phyloP scores from a whole-genome alignment of 2,888 invertebrate genomes.

The Drosophila yooni region DNA sequence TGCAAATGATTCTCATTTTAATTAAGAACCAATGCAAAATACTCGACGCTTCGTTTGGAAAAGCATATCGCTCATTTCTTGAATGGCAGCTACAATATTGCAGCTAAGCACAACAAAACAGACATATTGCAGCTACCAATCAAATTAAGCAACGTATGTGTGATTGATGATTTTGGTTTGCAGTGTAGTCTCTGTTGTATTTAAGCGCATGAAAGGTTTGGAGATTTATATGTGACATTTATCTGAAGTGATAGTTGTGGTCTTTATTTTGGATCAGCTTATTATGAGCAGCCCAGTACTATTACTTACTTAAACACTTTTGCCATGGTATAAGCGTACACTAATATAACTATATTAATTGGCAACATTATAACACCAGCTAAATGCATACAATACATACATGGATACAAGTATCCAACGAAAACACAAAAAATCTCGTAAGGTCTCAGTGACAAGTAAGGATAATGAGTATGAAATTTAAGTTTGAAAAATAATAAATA shows the following conservation, averaged over 20 bases:
- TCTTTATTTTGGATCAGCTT: neutral
- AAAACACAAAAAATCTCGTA: neutral
- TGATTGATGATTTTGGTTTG: constrained; percentile 1
- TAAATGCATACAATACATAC: neutral
- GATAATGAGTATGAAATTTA: no score
- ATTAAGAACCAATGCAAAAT: constrained; percentile 39
- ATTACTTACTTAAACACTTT: neutral
- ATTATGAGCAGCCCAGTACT: neutral
- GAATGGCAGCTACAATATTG: neutral
- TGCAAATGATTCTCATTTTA: constrained; percentile 43
- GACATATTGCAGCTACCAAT: constrained; percentile 3
- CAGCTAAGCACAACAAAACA: constrained; percentile 12
- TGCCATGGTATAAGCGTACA: neutral
- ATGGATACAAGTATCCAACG: neutral
- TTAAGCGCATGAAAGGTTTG: neutral
- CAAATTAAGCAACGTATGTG: constrained; percentile 1
- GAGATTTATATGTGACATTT: neutral
- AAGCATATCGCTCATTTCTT: neutral
- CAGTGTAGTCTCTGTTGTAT: neutral
- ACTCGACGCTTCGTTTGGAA: constrained; percentile 1
- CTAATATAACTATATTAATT: neutral
- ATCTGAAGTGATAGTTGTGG: neutral
- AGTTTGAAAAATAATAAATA: no score
- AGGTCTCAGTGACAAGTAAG: no score
- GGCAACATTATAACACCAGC: neutral